Base-by-base conservation (phyloP, 2,888 invertebrate species). In the Scaptomyza parva region DNA sequence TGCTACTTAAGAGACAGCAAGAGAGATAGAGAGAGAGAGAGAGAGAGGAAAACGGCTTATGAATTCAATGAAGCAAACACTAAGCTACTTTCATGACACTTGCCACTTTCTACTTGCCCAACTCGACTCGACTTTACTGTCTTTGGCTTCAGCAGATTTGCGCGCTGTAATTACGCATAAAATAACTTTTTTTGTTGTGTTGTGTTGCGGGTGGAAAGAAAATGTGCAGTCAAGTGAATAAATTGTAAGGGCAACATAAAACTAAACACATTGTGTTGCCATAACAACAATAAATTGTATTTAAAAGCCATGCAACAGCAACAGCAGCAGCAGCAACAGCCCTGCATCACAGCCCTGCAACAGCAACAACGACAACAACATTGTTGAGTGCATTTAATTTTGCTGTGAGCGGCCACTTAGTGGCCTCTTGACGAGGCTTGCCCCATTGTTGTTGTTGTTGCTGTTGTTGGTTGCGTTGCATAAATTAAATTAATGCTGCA, bases 381-480 rank as follows among this genome's bases (percentile, higher is more conserved):
- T 58, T 61, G 67, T 48, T 68, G 74, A 85, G 83, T 81, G 74
- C 74, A 79, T 81, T 81, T 81, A 76, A 81, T 81, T 82, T 81
- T 70, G 64, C 77, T 83, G 77, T n/a, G 86, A 86, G 82, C 65
- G 78, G 82, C 84, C 86, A 83, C 82, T 83, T 84, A 83, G 81
- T 71, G 68, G 81, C 76, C 76, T 53, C 57, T 43, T 62, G 47
- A 71, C 61, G 48, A 41, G 51, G 28, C 43, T 55, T 59, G 47
- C 20, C 47, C 33, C 52, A 52, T 43, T 61, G 53, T 48, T 61
- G 57, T 30, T 51, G 52, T 44, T 40, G 35, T 14, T 17, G 35
- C 17, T 3, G 8, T 14, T 35, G 2, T 35, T 8, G 35, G 53
- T 18, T 55, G 43, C 53, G 54, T 67, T 60, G 86, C 86, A 82